These are phyloP conservation scores for Arion vulgaris DNA, from an alignment of 1,140 invertebrate species.

Conservation along the genomic window DNA sequence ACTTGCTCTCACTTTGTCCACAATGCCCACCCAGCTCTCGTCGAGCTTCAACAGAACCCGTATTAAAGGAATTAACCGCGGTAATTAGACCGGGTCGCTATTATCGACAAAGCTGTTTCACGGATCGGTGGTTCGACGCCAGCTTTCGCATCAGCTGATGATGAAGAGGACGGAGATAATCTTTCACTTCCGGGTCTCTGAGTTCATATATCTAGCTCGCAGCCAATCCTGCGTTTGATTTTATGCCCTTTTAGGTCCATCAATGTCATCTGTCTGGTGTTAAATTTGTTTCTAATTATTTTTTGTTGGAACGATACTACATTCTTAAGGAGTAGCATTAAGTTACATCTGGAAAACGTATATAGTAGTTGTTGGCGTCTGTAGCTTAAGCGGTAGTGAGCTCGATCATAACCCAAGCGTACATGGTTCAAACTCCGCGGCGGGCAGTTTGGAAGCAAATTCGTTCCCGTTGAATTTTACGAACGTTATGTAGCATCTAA, in stretches of 20 bases:
- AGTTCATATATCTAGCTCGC: neutral
- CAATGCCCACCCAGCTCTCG: neutral
- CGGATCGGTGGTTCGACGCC: neutral
- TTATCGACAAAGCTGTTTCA: neutral
- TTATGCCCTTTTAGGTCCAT: neutral
- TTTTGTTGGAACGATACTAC: no score
- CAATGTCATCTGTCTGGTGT: neutral
- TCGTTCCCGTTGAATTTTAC: no score
- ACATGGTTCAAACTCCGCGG: no score
- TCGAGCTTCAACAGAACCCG: neutral
- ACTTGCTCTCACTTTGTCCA: no score
- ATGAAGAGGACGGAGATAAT: neutral
- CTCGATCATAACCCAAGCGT: no score
- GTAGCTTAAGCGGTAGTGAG: no score
- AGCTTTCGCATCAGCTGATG: neutral
- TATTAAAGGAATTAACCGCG: conserved; percentile 7
- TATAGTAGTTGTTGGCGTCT: no score
- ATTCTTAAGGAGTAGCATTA: no score
- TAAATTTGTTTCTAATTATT: no score
- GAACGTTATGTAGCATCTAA: no score
- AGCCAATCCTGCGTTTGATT: neutral
- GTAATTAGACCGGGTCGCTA: neutral
- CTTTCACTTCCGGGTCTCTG: neutral
- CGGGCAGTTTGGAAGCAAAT: no score
- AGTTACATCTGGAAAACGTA: no score